Percentiles rank a stretch among this genome's conserved stretches.
Conservation (phyloP, 2,113 vertebrate genomes). For the Carlito syrichta region DNA sequence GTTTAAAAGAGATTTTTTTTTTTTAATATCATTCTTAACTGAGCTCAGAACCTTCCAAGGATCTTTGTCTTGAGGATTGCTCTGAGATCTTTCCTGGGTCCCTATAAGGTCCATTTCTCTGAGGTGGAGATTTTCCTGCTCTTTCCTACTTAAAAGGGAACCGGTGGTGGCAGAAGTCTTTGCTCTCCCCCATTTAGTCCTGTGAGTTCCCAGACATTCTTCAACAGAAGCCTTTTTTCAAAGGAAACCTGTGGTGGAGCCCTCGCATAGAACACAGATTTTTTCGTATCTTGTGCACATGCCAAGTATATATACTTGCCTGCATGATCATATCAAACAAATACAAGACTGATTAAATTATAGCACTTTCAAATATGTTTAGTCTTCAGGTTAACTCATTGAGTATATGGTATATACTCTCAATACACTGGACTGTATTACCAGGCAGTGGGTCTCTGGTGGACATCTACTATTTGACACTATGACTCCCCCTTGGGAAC, state of each 20-base stretch:
- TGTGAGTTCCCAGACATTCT: not conserved
- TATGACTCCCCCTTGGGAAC: not conserved
- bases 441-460: not conserved
- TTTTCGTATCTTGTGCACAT: not conserved
- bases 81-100: not conserved
- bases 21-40: not conserved
- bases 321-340: not conserved
- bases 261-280: not conserved
- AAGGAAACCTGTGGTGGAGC: not conserved
- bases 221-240: not conserved
- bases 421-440: not conserved
- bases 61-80: not conserved
- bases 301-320: not conserved
- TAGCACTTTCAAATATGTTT: not conserved
- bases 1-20: not conserved
- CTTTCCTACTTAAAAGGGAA: not conserved
- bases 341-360: not conserved
- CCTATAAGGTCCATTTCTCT: not conserved
- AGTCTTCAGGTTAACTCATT: not conserved
- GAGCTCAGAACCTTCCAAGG: not conserved
- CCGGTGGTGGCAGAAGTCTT: not conserved
- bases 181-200: not conserved
- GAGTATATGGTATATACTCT: not conserved
- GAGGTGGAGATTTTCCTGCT: not conserved
- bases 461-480: not conserved